Base-by-base conservation (phyloP, 1,140 invertebrate species). In the Paramacrobiotus metropolitanus region DNA sequence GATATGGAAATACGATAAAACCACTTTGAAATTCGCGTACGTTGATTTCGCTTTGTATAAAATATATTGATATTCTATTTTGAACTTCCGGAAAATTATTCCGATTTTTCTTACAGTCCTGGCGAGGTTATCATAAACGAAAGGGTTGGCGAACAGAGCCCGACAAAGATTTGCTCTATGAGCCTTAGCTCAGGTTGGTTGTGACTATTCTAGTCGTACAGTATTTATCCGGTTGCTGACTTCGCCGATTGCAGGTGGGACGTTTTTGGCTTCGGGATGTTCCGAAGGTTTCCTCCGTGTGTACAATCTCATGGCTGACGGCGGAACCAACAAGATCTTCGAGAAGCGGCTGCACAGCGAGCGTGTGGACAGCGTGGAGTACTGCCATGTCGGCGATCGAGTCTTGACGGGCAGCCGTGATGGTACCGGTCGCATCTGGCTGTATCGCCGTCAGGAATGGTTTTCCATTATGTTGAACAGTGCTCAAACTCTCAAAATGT, bases 351-450 rank as follows among this genome's bases (percentile, higher is more conserved):
- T 61, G 65, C 60, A 65, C 21, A 60, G 77, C 75, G 92, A 97
- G 73, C 81, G 86, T 24, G 92, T 99, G 1, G 94, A 98, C 74
- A 92, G 86, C 61, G 85, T 99, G 63, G 84, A 89, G 65, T 98
- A 94, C 86, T 84, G 88, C 59, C 85, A 95, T 71, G 74, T 73
- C 30, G 83, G 85, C 0, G 87, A 64, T 74, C 79, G 69, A 30
- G 95, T 98, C 75, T 81, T 95, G 48, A 95, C 88, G 44, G 94
- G 94, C 18, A 89, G 87, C 65, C 93, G 92, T 74, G 94, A 98
- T 77, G 94, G 94, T 4, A 88, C 84, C 2, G 92, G 91, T 0
- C 81, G 86, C 66, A 82, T 98, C 60, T 98, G 94, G 93, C 78
- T 81, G 62, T 90, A 87, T 71, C 82, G 89, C 72, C 78, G 83